A percentile compares a stretch with the other conserved stretches of the same genome.
phyloP scores from a whole-genome alignment of 2,888 invertebrate species.

The Baronia brevicornis region DNA sequence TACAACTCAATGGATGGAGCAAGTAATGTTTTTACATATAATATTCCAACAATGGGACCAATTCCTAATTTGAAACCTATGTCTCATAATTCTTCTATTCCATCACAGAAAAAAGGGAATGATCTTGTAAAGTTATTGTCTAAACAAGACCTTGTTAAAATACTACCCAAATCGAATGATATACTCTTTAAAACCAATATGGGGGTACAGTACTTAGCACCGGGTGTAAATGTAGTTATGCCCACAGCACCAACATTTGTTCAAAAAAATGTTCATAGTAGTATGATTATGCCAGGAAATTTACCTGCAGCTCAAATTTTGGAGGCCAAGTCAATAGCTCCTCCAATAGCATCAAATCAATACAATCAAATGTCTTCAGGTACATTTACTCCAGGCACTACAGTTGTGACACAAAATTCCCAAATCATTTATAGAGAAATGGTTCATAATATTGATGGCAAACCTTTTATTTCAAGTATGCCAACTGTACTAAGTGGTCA shows the following conservation, averaged over 20 bases:
- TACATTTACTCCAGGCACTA: conserved; percentile 53
- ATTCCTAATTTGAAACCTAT: conserved; percentile 36
- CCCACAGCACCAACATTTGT: conserved; percentile 52
- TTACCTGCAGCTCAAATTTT: conserved; percentile 41
- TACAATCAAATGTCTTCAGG: conserved; percentile 46
- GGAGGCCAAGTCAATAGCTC: conserved; percentile 38
- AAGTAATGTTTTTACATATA: conserved; percentile 42
- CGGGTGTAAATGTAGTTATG: conserved; percentile 50
- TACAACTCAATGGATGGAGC: conserved; percentile 46
- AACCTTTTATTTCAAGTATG: conserved; percentile 55
- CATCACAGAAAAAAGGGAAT: conserved; percentile 35
- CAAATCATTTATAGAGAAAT: conserved; percentile 69
- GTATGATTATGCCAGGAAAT: conserved; percentile 56
- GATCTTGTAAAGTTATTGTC: conserved; percentile 52
- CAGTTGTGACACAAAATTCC: conserved; percentile 64
- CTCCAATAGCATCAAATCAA: conserved; percentile 41
- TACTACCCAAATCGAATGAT: conserved; percentile 55
- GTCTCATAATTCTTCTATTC: conserved; percentile 28
- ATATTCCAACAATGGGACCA: conserved; percentile 34
- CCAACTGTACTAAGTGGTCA: conserved; percentile 47
- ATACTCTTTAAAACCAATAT: conserved; percentile 56
- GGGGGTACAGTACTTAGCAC: conserved; percentile 50
- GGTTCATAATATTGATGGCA: conserved; percentile 63
- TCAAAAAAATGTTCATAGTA: conserved; percentile 64
- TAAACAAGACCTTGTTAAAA: conserved; percentile 50